Evolutionary conservation across 2,797 vertebrate species (phyloP).

Genomic region (Leuciscus waleckii): DNA sequence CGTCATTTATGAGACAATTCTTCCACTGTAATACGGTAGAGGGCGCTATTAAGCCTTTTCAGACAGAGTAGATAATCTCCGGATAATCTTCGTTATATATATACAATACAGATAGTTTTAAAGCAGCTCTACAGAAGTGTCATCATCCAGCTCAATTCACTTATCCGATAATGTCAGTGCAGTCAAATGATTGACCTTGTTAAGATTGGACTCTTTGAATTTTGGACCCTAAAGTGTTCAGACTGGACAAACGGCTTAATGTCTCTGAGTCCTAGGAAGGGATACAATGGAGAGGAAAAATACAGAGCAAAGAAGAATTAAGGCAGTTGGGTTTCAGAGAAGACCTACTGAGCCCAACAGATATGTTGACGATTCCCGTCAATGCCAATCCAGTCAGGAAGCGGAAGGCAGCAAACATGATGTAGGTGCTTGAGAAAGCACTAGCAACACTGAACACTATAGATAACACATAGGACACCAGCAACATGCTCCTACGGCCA

Average conservation of each 20-base stretch:
- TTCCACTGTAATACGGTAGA: too few species aligned
- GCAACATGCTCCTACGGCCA: slow-evolving; percentile 71
- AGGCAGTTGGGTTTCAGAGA: neutral
- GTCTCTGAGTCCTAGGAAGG: neutral
- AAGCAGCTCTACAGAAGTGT: neutral
- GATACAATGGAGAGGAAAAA: neutral
- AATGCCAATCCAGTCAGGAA: slow-evolving; percentile 75
- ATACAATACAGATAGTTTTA: neutral
- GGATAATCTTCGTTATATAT: too few species aligned
- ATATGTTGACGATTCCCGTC: slow-evolving; percentile 69
- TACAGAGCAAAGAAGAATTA: neutral
- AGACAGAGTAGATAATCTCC: too few species aligned
- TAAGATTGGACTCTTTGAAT: neutral
- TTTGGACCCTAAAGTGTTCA: neutral
- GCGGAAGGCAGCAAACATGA: slow-evolving; percentile 70
- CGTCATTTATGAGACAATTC: too few species aligned
- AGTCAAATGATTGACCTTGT: neutral
- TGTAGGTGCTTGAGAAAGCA: slow-evolving; percentile 70
- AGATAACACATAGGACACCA: slow-evolving; percentile 68
- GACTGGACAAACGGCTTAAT: neutral
- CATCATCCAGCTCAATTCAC: neutral
- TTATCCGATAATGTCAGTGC: neutral
- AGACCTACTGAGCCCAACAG: slow-evolving; percentile 72
- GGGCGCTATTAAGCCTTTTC: too few species aligned
- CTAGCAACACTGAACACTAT: slow-evolving; percentile 68